Evolutionary conservation across 2,888 invertebrate genomes (phyloP), one percentile per base, ranked within the genome.

Genomic region (Drosophila emarginata): DNA sequence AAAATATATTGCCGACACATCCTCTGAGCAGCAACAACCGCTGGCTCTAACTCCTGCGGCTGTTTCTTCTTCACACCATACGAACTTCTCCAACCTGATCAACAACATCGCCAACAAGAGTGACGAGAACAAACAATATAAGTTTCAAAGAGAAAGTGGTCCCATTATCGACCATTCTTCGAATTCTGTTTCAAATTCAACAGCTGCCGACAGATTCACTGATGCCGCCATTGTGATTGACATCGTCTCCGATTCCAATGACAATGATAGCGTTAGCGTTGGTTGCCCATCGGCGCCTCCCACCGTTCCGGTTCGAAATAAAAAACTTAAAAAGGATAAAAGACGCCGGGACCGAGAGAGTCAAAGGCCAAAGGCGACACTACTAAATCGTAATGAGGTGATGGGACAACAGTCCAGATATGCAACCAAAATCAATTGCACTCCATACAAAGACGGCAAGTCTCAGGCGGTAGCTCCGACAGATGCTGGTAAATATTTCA

Each of bases 191-290:
- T 75, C 78, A 12, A 76, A 66, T 61, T 61, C 74, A 45, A 36
- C 57, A 2, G 14, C 36, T 15, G 50, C 28, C 4, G 39, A 73
- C 1, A 77, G 79, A 54, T 28, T 65, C n/a, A 62, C 62, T 21
- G 74, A 81, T 40, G 73, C 74, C 14, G 72, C 90, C 3, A 85
- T 89, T 69, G 80, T 89, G 4, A 91, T 91, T 68, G 89, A 91
- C 65, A 85, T 91, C 62, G 91, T 89, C 21, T 88, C 91, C 0
- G 91, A 91, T 76, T 91, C 91, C 1, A 87, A 87, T 77, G 89
- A 90, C 12, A 84, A 78, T 68, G 84, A 88, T 11, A 14, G 58
- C 54, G 3, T 23, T 45, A n/a, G 39, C 23, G 15, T 36, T 40
- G 15, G 36, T 26, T 52, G 36, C 18, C 36, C 52, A 9, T 45